Evolutionary conservation across 1,140 invertebrate species (phyloP).

Genomic region (Trypoxylus dichotomus): DNA sequence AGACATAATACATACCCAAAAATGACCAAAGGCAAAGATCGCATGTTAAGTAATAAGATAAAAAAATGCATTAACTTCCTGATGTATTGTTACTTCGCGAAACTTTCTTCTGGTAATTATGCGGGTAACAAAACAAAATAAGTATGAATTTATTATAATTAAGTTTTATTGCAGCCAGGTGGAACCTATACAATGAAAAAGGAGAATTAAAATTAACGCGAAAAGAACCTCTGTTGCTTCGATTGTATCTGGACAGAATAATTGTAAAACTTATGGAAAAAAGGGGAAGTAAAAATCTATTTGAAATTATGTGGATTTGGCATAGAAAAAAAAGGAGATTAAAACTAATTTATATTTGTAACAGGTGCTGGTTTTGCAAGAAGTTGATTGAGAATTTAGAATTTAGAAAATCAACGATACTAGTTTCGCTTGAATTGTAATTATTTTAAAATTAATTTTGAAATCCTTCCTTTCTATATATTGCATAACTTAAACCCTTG

Average conservation of each 20-base stretch:
- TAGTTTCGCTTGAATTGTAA: no score
- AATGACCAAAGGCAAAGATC: neutral
- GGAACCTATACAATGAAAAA: neutral
- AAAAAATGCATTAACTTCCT: neutral
- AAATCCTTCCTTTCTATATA: no score
- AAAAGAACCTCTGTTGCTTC: neutral
- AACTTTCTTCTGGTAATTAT: neutral
- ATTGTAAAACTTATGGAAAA: neutral
- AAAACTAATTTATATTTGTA: neutral
- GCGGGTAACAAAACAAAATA: neutral
- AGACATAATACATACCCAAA: neutral
- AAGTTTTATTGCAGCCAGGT: neutral
- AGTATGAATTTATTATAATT: constrained; percentile 1
- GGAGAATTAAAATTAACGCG: neutral
- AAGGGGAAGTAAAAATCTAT: neutral
- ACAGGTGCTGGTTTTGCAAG: no score
- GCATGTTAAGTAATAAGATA: neutral
- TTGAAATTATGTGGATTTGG: neutral
- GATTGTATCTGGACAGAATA: neutral
- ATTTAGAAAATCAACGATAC: no score
- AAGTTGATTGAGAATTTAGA: no score
- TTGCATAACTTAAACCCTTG: no score
- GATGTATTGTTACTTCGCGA: neutral
- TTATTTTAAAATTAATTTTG: no score
- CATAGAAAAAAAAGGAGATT: neutral